These are phyloP conservation scores for Drosophila kikkawai DNA, from an alignment of 1,140 invertebrate genomes.

Conservation along the genomic window DNA sequence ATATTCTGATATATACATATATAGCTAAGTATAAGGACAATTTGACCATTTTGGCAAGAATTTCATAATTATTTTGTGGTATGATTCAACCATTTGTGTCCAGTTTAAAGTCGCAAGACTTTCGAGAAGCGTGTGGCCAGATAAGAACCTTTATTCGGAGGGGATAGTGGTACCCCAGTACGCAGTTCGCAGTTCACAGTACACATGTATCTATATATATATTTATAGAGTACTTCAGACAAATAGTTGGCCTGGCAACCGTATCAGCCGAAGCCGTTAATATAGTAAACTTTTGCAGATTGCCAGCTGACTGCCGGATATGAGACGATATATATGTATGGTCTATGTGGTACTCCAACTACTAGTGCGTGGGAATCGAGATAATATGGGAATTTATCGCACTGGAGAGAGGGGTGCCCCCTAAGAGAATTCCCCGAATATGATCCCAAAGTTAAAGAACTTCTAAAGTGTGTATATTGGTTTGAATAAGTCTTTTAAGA, in stretches of 20 bases:
- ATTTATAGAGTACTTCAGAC: not conserved
- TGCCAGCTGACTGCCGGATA: conserved; percentile 31
- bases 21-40: not conserved
- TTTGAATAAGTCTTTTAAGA: too few species aligned
- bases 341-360: not conserved
- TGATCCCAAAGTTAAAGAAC: too few species aligned
- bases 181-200: conserved; percentile 1
- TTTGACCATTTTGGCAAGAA: conserved; percentile 5
- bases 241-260: conserved; percentile 25
- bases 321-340: conserved; percentile 18
- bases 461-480: too few species aligned
- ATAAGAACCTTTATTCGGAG: conserved; percentile 28
- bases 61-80: conserved; percentile 33
- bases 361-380: conserved; percentile 6
- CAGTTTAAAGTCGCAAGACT: conserved; percentile 26
- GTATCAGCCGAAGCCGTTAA: not conserved
- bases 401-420: not conserved
- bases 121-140: conserved; percentile 22
- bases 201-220: not conserved
- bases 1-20: not conserved
- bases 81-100: conserved; percentile 15
- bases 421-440: too few species aligned
- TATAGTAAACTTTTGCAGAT: conserved; percentile 25
- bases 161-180: not conserved
- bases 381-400: not conserved